phyloP scores from a whole-genome alignment of 2,888 invertebrate genomes.

The Lobophora halterata region DNA sequence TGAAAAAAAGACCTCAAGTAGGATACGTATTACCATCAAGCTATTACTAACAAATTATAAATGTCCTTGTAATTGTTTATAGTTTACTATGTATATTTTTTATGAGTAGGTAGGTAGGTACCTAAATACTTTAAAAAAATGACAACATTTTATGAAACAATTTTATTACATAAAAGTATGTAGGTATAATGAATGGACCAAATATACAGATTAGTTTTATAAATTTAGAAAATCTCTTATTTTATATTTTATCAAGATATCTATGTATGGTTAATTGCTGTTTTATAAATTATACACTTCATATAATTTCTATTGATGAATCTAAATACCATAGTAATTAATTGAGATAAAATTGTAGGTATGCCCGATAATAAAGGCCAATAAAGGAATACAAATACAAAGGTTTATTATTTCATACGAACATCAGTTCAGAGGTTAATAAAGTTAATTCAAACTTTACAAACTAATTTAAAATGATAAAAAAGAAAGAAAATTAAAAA shows the following conservation, averaged over 20 bases:
- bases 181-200: constrained; percentile 46
- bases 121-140: constrained; percentile 10
- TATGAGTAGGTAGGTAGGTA: constrained; percentile 10
- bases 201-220: constrained; percentile 53
- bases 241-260: constrained; percentile 27
- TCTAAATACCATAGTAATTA: constrained; percentile 18
- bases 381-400: too few species aligned
- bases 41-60: too few species aligned
- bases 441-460: constrained; percentile 14
- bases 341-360: constrained; percentile 12
- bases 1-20: too few species aligned
- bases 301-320: constrained; percentile 24
- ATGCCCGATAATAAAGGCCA: not conserved
- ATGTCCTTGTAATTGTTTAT: too few species aligned
- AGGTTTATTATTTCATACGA: constrained; percentile 5
- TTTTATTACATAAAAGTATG: constrained; percentile 39
- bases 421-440: not conserved
- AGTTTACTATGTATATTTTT: too few species aligned
- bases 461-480: constrained; percentile 11
- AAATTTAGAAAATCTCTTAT: constrained; percentile 46
- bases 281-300: constrained; percentile 25
- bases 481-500: constrained; percentile 12
- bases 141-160: constrained; percentile 30
- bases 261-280: constrained; percentile 22
- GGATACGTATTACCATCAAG: not conserved